Evolutionary conservation across 2,888 invertebrate genomes (phyloP), one percentile per base, ranked within the genome.

Genomic region (Erynnis tages): DNA sequence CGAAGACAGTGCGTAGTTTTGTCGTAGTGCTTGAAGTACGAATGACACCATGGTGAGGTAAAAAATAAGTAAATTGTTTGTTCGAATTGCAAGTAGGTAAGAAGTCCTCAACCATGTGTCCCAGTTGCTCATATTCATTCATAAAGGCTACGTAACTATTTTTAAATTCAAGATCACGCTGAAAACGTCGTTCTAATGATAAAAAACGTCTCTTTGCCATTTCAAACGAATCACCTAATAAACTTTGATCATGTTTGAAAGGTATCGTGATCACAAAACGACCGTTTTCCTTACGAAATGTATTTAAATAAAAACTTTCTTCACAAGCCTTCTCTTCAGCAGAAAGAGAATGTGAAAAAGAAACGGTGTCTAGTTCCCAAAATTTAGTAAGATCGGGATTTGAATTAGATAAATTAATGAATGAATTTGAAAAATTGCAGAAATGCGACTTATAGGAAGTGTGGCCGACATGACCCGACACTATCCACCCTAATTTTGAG

Each of bases 351-450:
- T 61, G 44, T 7, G 23, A 48, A 2, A 43, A 1, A 7, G 61
- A 34, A n/a, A 64, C 30, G 4, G 50, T 21, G 1, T 66, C 62
- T 0, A 62, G 16, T 23, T 65, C 60, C 59, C 59, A 65, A 50
- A 66, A 66, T 5, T 41, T 30, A 2, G 48, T 53, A 8, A 58
- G 14, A 10, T 54, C 40, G 7, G 40, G 40, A 14, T 13, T 23
- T 6, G 37, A 37, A 37, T 10, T 2, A 27, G 27, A 4, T 6
- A 7, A 25, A 4, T 27, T n/a, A 2, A 4, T 27, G 2, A 2
- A 4, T n/a, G 27, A 27, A 6, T 37, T n/a, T 37, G 19, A n/a
- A 37, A 19, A 37, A 17, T 19, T 37, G 11, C 37, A 38, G 21
- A 8, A 8, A 21, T 38, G 37, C 6, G 41, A 43, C 7, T 2